Conservation (phyloP, 2,888 invertebrate species). For the Leistus spinibarbis region DNA sequence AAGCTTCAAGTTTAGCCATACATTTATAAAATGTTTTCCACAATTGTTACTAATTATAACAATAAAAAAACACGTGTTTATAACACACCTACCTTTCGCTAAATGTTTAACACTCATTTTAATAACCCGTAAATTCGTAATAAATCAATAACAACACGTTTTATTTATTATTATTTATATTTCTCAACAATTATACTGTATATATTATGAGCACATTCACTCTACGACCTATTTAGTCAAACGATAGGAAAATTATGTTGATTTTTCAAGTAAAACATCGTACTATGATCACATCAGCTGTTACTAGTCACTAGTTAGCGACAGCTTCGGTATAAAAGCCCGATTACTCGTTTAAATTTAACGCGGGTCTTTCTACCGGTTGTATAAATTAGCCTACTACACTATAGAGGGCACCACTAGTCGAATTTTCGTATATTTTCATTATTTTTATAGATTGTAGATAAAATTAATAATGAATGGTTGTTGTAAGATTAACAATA, state of each 20-base stretch:
- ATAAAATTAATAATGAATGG: too few species aligned
- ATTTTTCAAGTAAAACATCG: not conserved
- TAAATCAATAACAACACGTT: not conserved
- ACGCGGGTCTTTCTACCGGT: too few species aligned
- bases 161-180: conserved; percentile 2
- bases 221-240: conserved; percentile 18
- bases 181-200: not conserved
- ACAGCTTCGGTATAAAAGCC: too few species aligned
- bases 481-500: too few species aligned
- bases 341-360: too few species aligned
- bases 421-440: too few species aligned
- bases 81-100: conserved; percentile 44
- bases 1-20: not conserved
- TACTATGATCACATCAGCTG: not conserved
- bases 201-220: conserved; percentile 18
- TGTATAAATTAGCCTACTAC: too few species aligned
- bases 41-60: not conserved
- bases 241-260: not conserved
- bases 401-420: too few species aligned
- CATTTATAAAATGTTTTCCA: not conserved
- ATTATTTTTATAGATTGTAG: too few species aligned
- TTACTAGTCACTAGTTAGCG: too few species aligned
- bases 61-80: not conserved
- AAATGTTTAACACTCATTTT: conserved; percentile 47
- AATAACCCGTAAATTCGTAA: not conserved